Conservation (phyloP, 2,888 invertebrate genomes). For the Mimumesa dahlbomi region DNA sequence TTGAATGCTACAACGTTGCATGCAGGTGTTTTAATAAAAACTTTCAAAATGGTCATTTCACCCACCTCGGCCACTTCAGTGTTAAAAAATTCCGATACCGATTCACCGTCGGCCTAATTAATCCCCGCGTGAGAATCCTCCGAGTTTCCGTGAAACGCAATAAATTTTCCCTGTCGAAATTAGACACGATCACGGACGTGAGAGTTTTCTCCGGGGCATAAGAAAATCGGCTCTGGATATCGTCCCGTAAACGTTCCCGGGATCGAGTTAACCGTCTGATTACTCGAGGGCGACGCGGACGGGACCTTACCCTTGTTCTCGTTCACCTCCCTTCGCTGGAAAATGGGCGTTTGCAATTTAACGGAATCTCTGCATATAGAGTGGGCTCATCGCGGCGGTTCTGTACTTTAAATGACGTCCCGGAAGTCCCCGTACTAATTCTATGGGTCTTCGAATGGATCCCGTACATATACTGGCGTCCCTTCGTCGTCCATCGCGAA, state of each 20-base stretch:
- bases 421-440: constrained; percentile 70
- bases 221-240: constrained; percentile 47
- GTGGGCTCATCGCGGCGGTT: constrained; percentile 68
- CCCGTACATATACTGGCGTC: constrained; percentile 14
- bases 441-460: constrained; percentile 62
- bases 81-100: too few relatives aligned
- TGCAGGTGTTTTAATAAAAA: too few relatives aligned
- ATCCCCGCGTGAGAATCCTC: constrained; percentile 4
- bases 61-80: too few relatives aligned
- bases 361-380: constrained; percentile 76
- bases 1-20: too few relatives aligned
- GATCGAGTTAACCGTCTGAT: constrained; percentile 60
- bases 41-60: too few relatives aligned
- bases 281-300: constrained; percentile 53
- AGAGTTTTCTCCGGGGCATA: constrained; percentile 35
- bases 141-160: constrained; percentile 24
- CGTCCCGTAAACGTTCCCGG: constrained; percentile 49
- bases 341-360: constrained; percentile 72
- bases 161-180: constrained; percentile 32
- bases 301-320: constrained; percentile 46
- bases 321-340: constrained; percentile 44
- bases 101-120: neutral
- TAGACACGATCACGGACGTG: neutral
- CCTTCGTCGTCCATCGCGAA: constrained; percentile 35
- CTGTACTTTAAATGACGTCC: constrained; percentile 67